Evolutionary conservation across 2,113 vertebrate genomes (phyloP), one percentile per base, ranked within the genome.

Genomic region (Crypturellus undulatus): DNA sequence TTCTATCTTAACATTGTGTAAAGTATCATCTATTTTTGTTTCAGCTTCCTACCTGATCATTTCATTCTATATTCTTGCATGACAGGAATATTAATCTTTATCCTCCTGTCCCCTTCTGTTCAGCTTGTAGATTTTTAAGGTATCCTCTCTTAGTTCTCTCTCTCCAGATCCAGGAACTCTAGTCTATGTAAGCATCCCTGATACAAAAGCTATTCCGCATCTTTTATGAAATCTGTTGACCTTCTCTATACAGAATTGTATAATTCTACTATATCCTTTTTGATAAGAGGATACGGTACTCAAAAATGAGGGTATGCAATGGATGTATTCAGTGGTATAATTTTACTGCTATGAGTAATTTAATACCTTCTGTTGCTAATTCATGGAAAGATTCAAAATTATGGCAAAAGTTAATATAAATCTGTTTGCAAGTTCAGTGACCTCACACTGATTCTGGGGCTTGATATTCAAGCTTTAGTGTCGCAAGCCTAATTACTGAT

Each of bases 111-210:
- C 15, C 45, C 32, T 83, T 92, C 56, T 1, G 2, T 19, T 85
- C 32, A 0, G 0, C 69, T 87, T 73, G 77, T n/a, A 0, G 0
- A 9, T 58, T 49, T 13, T 17, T 51, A n/a, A 22, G 62, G 82
- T 54, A 72, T 69, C 16, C 22, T 84, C 52, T 59, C 22, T 69
- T 54, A 10, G 19, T 79, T 84, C 9, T 58, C 36, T 77, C 64
- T 87, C 56, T 63, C 62, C 64, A 42, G 34, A 43, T 40, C 85
- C 63, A 62, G 78, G 34, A 30, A 76, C 63, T 16, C 52, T 68
- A 32, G 17, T 51, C 62, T 81, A 12, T 49, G 59, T 62, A 91
- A 72, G 25, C 56, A 70, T 60, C 68, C 58, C 59, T 79, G 49
- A 52, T 76, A 85, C 1, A 4, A 79, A 95, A 90, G 15, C 25